A percentile compares a stretch with the other conserved stretches of the same genome.
Evolutionary conservation across 2,888 invertebrate species (phyloP).

Genomic region (Liposcelis brunnea): DNA sequence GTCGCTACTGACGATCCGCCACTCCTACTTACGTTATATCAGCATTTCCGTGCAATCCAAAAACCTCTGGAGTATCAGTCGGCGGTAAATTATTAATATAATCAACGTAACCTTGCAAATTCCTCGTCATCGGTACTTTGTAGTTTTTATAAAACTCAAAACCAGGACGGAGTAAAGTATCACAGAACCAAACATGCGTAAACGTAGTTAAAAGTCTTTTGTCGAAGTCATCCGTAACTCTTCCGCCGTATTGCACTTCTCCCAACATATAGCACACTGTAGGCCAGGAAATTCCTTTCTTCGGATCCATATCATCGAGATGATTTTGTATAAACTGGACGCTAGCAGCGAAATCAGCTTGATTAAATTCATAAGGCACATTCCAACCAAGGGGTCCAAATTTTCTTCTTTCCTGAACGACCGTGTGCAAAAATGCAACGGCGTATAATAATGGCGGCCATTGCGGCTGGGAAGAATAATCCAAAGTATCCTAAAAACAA

Average conservation of each 20-base stretch:
- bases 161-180: constrained; percentile 63
- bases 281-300: constrained; percentile 93
- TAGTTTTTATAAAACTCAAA: constrained; percentile 92
- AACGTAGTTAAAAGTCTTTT: constrained; percentile 84
- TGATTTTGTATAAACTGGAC: constrained; percentile 95
- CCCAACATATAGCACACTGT: constrained; percentile 96
- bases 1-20: no score
- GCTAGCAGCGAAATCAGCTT: constrained; percentile 88
- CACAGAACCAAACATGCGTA: constrained; percentile 91
- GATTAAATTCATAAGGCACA: constrained; percentile 91
- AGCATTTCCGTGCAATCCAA: constrained; percentile 90
- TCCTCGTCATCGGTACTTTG: constrained; percentile 72
- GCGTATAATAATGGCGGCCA: constrained; percentile 90
- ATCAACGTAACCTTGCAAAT: constrained; percentile 61
- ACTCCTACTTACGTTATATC: constrained; percentile 77
- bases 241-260: constrained; percentile 70
- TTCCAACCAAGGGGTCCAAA: constrained; percentile 97
- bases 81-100: constrained; percentile 72
- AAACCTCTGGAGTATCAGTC: constrained; percentile 86
- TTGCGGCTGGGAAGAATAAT: constrained; percentile 76
- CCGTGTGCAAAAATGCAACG: constrained; percentile 87
- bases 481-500: constrained; percentile 54
- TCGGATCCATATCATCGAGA: constrained; percentile 90
- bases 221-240: constrained; percentile 95
- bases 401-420: constrained; percentile 87